phyloP scores from a whole-genome alignment of 2,113 vertebrate species.

The Rhinolophus sinicus region DNA sequence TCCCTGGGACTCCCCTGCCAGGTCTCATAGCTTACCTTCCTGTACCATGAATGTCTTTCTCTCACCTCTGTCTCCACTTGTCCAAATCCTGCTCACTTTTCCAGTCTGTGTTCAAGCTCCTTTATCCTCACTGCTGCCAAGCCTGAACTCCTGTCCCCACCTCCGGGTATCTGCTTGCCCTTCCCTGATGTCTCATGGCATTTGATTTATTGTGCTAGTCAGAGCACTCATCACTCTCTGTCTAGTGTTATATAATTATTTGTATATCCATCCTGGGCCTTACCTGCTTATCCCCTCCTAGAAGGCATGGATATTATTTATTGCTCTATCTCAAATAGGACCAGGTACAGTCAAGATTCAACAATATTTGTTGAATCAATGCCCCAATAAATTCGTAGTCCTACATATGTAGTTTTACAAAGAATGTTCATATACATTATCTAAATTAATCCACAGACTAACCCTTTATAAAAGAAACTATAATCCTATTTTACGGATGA shows the following conservation, averaged over 20 bases:
- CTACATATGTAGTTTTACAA: not conserved
- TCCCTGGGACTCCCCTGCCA: not conserved
- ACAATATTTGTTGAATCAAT: not conserved
- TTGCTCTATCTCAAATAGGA: not conserved
- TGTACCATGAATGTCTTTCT: not conserved
- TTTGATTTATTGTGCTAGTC: not conserved
- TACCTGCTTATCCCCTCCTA: not conserved
- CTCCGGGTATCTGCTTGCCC: not conserved
- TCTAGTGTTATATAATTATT: not conserved
- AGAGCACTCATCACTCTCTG: not conserved
- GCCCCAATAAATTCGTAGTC: not conserved
- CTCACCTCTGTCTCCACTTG: not conserved
- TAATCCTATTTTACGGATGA: slow-evolving; percentile 4
- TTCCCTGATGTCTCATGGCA: not conserved
- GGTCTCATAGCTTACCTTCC: not conserved
- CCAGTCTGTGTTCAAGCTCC: not conserved
- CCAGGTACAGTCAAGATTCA: not conserved
- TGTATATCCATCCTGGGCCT: not conserved
- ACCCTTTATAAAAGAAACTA: not conserved
- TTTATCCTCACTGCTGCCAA: not conserved
- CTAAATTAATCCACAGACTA: not conserved
- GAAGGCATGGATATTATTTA: not conserved
- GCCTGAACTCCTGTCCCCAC: not conserved
- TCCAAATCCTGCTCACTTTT: not conserved
- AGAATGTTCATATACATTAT: not conserved